Conservation (phyloP, 2,888 invertebrate species). For the Caenorhabditis sp. region DNA sequence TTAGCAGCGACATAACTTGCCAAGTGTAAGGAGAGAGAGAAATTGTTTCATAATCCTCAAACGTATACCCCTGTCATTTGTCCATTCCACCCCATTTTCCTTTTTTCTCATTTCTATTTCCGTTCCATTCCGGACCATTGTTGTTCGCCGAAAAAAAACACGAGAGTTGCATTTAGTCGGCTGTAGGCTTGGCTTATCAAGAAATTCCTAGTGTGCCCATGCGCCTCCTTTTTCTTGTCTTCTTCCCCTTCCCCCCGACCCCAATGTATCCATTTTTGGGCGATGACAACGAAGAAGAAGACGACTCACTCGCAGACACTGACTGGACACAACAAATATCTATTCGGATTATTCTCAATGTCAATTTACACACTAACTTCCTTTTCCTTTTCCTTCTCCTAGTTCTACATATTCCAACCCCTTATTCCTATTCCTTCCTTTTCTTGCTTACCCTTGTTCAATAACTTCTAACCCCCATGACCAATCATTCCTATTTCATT, state of each 20-base stretch:
- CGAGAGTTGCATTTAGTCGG: background rate
- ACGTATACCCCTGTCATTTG: too few relatives aligned
- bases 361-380: conserved; percentile 41
- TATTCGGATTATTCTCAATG: conserved; percentile 52
- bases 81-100: background rate
- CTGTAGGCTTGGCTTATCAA: conserved; percentile 4
- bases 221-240: conserved; percentile 10
- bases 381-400: background rate
- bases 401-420: background rate
- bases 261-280: conserved; percentile 50
- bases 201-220: background rate
- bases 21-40: too few relatives aligned
- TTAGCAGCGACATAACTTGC: too few relatives aligned
- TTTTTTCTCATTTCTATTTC: background rate
- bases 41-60: too few relatives aligned
- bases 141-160: background rate
- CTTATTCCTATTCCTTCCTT: too few relatives aligned
- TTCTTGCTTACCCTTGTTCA: background rate
- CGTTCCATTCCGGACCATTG: background rate
- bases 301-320: background rate
- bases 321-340: conserved; percentile 39
- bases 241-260: too few relatives aligned
- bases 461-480: background rate
- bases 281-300: conserved; percentile 17
- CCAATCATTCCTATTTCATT: too few relatives aligned